Evolutionary conservation across 2,888 invertebrate genomes (phyloP).

Genomic region (Drosophila longiperda): DNA sequence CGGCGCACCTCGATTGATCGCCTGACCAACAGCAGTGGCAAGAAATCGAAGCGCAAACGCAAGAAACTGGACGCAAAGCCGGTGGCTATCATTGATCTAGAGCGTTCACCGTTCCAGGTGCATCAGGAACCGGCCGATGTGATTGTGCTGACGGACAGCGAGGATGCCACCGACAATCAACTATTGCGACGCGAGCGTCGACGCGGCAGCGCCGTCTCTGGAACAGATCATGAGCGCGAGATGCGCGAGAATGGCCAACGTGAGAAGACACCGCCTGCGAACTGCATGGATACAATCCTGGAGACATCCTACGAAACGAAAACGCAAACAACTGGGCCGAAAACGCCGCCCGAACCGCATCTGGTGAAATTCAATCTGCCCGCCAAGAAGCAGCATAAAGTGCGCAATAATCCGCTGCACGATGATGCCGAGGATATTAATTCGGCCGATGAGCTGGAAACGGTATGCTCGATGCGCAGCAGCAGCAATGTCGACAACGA

Average conservation of each 20-base stretch:
- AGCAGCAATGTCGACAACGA: constrained; percentile 49
- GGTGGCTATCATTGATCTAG: constrained; percentile 93
- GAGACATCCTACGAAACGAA: constrained; percentile 82
- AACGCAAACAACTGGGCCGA: constrained; percentile 87
- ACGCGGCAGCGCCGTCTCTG: constrained; percentile 51
- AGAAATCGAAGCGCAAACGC: constrained; percentile 83
- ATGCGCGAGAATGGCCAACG: constrained; percentile 74
- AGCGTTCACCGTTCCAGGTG: constrained; percentile 93
- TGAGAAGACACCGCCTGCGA: constrained; percentile 78
- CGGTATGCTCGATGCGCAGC: constrained; percentile 57
- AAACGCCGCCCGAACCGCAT: constrained; percentile 91
- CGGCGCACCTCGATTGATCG: constrained; percentile 77
- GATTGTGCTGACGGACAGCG: constrained; percentile 93
- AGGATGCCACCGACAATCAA: constrained; percentile 85
- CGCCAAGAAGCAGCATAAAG: constrained; percentile 86
- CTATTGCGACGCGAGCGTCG: constrained; percentile 53
- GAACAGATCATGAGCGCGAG: constrained; percentile 47
- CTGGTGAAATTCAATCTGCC: constrained; percentile 87
- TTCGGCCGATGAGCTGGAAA: constrained; percentile 70
- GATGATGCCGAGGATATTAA: constrained; percentile 84
- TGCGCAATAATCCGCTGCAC: constrained; percentile 89
- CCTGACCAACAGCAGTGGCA: constrained; percentile 60
- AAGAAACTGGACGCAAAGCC: constrained; percentile 88
- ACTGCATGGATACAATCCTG: constrained; percentile 79
- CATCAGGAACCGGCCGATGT: constrained; percentile 92